Evolutionary conservation across 2,888 invertebrate species (phyloP).

Genomic region (Scaptomyza caliginosa): DNA sequence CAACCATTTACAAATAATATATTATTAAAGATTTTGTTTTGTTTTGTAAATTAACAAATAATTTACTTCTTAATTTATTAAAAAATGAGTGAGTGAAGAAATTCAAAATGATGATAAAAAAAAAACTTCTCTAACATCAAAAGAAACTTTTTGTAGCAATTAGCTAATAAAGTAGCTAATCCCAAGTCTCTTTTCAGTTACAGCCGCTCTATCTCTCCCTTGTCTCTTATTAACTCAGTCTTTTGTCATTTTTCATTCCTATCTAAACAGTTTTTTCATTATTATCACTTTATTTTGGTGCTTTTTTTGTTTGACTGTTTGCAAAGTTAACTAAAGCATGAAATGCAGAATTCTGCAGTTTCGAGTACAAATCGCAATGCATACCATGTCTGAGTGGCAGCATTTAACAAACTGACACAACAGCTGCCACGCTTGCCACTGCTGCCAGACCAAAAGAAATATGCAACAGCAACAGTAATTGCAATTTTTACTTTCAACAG

Average conservation of each 20-base stretch:
- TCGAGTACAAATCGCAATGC: conserved; percentile 2
- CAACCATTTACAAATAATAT: too few species aligned
- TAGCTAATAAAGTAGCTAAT: not conserved
- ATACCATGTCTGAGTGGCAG: conserved; percentile 10
- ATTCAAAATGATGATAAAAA: too few species aligned
- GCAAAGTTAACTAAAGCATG: not conserved
- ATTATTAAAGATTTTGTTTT: too few species aligned
- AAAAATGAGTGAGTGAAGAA: too few species aligned
- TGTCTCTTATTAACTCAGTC: not conserved
- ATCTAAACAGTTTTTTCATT: not conserved
- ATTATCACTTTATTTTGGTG: not conserved
- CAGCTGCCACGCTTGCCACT: conserved; percentile 25
- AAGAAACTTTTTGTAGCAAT: not conserved
- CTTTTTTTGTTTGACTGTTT: conserved; percentile 3
- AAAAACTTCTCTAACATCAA: too few species aligned
- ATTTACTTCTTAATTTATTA: too few species aligned
- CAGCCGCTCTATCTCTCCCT: not conserved
- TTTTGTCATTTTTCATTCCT: not conserved
- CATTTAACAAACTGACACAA: conserved; percentile 43
- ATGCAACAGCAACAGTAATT: not conserved
- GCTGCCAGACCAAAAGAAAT: not conserved
- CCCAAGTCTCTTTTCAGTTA: not conserved
- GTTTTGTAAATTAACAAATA: too few species aligned
- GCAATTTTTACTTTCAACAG: not conserved
- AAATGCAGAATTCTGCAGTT: not conserved